Conservation (phyloP, 2,113 vertebrate species). For the Oreochromis spilurus region DNA sequence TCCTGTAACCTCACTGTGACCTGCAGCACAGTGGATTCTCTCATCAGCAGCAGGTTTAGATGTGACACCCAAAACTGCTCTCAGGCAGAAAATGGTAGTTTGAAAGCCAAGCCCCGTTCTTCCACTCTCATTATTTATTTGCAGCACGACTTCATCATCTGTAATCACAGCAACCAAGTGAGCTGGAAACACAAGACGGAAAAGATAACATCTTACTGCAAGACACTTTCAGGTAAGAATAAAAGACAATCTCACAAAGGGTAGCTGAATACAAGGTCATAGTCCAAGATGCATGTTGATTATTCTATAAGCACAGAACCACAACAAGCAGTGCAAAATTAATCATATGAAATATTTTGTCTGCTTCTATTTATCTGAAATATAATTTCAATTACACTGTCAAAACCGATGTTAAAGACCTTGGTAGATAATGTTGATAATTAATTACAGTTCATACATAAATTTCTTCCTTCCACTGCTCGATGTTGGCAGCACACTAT, state of each 20-base stretch:
- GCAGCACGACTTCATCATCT: background rate
- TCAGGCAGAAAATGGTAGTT: background rate
- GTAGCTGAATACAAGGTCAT: background rate
- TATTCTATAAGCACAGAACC: background rate
- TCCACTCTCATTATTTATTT: background rate
- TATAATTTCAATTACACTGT: accelerated
- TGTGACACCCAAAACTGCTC: background rate
- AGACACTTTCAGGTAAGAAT: background rate
- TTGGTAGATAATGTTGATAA: background rate
- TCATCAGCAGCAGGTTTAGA: background rate
- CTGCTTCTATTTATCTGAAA: background rate
- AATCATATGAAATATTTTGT: accelerated
- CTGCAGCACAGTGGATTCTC: background rate
- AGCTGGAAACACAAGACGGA: background rate
- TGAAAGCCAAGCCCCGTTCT: background rate
- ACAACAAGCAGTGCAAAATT: background rate
- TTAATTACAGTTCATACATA: background rate
- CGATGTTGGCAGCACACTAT: accelerated
- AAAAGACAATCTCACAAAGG: background rate
- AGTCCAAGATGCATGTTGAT: background rate
- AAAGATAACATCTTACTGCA: background rate
- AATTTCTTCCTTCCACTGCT: background rate
- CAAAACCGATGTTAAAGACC: background rate
- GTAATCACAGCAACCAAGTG: background rate
- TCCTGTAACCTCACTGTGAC: background rate